phyloP scores from a whole-genome alignment of 2,797 vertebrate genomes.

The Cygnus olor region DNA sequence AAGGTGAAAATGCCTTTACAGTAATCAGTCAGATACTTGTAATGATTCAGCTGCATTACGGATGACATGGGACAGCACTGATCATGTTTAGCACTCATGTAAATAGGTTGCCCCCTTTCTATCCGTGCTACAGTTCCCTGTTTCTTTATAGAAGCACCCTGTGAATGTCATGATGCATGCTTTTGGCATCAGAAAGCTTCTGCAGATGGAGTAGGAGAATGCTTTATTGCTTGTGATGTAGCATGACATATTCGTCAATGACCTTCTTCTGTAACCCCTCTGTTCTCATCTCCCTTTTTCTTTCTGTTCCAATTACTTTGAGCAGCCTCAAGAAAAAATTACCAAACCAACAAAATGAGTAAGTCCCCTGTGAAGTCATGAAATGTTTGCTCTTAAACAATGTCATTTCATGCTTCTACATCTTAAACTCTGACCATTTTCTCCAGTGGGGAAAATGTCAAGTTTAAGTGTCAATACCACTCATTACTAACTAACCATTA shows the following conservation, averaged over 20 bases:
- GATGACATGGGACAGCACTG: neutral
- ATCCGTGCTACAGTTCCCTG: conserved; percentile 19
- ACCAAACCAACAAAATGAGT: conserved; percentile 94
- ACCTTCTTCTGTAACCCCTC: conserved; percentile 80
- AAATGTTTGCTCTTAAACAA: conserved; percentile 85
- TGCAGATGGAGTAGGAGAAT: conserved; percentile 59
- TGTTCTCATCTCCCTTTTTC: conserved; percentile 86
- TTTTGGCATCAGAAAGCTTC: conserved; percentile 68
- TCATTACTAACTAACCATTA: conserved; percentile 74
- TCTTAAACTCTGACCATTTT: conserved; percentile 86
- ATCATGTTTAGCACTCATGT: neutral
- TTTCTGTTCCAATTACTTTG: conserved; percentile 89
- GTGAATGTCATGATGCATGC: conserved; percentile 67
- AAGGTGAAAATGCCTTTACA: neutral
- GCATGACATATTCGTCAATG: conserved; percentile 78
- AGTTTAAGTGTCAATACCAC: conserved; percentile 83
- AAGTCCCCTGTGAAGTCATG: conserved; percentile 88
- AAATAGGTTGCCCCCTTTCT: conserved; percentile 4
- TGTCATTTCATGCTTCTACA: conserved; percentile 89
- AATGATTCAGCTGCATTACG: neutral
- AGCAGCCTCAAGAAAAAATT: conserved; percentile 99
- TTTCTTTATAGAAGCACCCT: conserved; percentile 15
- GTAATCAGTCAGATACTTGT: neutral
- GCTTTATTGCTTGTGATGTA: conserved; percentile 66
- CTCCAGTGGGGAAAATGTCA: conserved; percentile 84